Evolutionary conservation across 2,797 vertebrate genomes (phyloP).

Genomic region (Nannoperca australis): DNA sequence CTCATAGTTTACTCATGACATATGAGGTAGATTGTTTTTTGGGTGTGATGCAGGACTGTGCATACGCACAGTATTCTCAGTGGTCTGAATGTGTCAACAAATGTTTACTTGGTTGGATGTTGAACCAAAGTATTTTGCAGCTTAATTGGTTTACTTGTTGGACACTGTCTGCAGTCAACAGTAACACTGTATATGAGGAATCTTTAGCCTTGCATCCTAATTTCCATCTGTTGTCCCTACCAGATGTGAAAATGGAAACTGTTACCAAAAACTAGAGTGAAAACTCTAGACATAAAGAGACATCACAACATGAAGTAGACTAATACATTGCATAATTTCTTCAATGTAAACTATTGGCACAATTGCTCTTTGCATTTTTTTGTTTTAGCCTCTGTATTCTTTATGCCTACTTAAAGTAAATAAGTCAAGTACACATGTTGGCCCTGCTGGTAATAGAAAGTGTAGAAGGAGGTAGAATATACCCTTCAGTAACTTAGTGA

Average conservation of each 20-base stretch:
- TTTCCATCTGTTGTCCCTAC: not conserved
- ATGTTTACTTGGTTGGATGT: not conserved
- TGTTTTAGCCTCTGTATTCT: not conserved
- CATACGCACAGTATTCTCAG: not conserved
- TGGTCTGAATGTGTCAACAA: not conserved
- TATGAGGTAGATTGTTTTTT: constrained; percentile 1
- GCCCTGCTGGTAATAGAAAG: not conserved
- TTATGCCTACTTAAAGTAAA: not conserved
- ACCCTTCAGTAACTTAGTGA: not conserved
- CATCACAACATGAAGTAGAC: not conserved
- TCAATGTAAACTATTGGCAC: not conserved
- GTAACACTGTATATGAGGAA: not conserved
- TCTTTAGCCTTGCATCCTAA: not conserved
- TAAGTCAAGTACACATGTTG: not conserved
- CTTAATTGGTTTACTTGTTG: not conserved
- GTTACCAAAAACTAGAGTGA: not conserved
- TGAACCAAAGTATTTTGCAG: not conserved
- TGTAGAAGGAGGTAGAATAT: not conserved
- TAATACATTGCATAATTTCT: not conserved
- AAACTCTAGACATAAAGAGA: not conserved
- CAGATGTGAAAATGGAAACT: not conserved
- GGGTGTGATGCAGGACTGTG: constrained; percentile 4
- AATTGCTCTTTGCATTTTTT: not conserved
- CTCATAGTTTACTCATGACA: not conserved
- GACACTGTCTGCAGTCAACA: not conserved